Percentiles rank a stretch among this genome's conserved stretches.
Evolutionary conservation across 2,888 invertebrate genomes (phyloP).

Genomic region (Himalopsyche kuldschensis): DNA sequence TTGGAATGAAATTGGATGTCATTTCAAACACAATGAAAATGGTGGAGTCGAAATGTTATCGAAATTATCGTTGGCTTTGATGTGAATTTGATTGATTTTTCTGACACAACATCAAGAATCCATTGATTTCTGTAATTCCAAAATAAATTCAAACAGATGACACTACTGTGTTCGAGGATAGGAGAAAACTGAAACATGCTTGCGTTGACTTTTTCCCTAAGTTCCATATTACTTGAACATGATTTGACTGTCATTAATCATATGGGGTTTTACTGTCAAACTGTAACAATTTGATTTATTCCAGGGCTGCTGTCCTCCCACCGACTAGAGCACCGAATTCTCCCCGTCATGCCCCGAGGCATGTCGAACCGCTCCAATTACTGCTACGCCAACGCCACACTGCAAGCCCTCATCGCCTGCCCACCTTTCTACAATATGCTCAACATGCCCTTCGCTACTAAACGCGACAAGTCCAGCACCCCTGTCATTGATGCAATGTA

Average conservation of each 20-base stretch:
- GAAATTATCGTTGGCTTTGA: no score
- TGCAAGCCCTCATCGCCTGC: slow-evolving; percentile 92
- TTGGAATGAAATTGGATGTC: no score
- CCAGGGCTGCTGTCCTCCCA: slow-evolving; percentile 76
- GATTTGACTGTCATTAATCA: neutral
- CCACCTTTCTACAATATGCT: slow-evolving; percentile 94
- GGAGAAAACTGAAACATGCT: no score
- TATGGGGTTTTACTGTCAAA: neutral
- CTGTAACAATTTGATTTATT: slow-evolving; percentile 45
- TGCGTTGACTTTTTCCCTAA: no score
- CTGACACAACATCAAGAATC: no score
- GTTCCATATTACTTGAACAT: no score
- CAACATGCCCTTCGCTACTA: slow-evolving; percentile 70
- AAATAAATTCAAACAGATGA: no score
- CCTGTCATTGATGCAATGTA: slow-evolving; percentile 93
- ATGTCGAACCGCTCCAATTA: slow-evolving; percentile 92
- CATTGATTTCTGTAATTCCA: no score
- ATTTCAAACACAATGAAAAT: no score
- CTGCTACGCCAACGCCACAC: slow-evolving; percentile 94
- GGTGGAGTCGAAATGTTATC: no score
- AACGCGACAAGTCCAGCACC: slow-evolving; percentile 65
- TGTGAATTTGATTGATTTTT: no score
- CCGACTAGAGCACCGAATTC: slow-evolving; percentile 75
- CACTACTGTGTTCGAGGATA: no score
- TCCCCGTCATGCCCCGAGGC: slow-evolving; percentile 85